Evolutionary conservation across 1,140 invertebrate genomes (phyloP).

Genomic region (Nymphalis io): DNA sequence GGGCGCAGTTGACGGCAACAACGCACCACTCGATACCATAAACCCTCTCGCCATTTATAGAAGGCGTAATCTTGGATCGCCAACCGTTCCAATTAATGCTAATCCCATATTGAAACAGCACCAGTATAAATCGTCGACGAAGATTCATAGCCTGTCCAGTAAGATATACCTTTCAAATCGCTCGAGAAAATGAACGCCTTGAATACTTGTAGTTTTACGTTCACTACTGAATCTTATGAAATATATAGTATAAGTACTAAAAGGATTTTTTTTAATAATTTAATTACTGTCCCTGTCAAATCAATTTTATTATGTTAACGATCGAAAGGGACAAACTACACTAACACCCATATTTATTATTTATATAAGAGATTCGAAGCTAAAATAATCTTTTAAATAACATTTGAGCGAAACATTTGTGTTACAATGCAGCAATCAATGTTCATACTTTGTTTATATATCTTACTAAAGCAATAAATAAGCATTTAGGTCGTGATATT

Average conservation of each 20-base stretch:
- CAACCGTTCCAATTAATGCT: conserved; percentile 70
- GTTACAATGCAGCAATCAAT: conserved; percentile 18
- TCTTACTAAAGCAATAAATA: conserved; percentile 26
- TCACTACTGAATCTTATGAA: background rate
- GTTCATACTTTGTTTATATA: conserved; percentile 9
- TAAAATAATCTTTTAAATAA: background rate
- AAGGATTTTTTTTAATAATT: too few species aligned
- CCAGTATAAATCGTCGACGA: conserved; percentile 38
- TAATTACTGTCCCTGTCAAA: too few species aligned
- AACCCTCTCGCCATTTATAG: conserved; percentile 74
- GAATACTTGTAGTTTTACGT: background rate
- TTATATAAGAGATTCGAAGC: background rate
- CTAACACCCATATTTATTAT: background rate
- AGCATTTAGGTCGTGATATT: conserved; percentile 33
- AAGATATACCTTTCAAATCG: conserved; percentile 15
- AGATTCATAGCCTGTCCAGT: conserved; percentile 26
- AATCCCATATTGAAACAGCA: conserved; percentile 56
- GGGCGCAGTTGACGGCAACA: conserved; percentile 64
- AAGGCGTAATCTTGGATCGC: conserved; percentile 62
- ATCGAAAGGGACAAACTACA: background rate
- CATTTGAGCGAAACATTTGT: background rate
- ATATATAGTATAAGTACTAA: too few species aligned
- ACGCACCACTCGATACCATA: conserved; percentile 69
- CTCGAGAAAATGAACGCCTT: background rate
- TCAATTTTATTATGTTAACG: background rate